These are phyloP conservation scores for Charadrius vociferus DNA, from an alignment of 2,113 vertebrate species.

Conservation along the genomic window DNA sequence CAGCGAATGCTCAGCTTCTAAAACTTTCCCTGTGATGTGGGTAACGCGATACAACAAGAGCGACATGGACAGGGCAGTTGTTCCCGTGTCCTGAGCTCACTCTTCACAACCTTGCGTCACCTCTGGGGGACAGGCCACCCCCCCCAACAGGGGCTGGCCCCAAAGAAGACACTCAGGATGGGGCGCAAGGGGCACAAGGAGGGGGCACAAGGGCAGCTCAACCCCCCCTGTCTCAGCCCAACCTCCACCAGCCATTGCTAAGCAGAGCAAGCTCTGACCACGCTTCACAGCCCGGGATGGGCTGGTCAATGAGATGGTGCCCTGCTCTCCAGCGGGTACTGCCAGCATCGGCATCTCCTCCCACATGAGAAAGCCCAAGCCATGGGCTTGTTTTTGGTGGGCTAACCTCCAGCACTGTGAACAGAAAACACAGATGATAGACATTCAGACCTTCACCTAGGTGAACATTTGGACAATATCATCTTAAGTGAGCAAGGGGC, in stretches of 20 bases:
- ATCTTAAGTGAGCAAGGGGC: not conserved
- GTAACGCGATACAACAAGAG: not conserved
- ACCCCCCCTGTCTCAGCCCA: not conserved
- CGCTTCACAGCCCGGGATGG: not conserved
- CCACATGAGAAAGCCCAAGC: fast-evolving
- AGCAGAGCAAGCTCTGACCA: not conserved
- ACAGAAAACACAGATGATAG: fast-evolving
- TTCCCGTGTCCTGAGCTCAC: not conserved
- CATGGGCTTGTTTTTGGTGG: too few species aligned
- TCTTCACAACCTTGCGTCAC: not conserved
- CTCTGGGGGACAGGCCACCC: not conserved
- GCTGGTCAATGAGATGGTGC: not conserved
- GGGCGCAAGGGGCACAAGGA: not conserved
- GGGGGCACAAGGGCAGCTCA: not conserved
- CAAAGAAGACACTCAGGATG: not conserved
- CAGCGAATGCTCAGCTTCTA: not conserved
- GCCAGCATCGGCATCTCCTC: not conserved
- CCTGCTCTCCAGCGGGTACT: not conserved
- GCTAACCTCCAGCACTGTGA: not conserved
- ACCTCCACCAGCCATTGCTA: not conserved
- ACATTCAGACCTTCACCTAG: not conserved
- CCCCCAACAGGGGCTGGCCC: not conserved
- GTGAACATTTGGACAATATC: not conserved
- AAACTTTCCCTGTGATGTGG: not conserved
- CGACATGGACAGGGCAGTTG: fast-evolving